Conservation (phyloP, 2,888 invertebrate species). For the Amiota communis region DNA sequence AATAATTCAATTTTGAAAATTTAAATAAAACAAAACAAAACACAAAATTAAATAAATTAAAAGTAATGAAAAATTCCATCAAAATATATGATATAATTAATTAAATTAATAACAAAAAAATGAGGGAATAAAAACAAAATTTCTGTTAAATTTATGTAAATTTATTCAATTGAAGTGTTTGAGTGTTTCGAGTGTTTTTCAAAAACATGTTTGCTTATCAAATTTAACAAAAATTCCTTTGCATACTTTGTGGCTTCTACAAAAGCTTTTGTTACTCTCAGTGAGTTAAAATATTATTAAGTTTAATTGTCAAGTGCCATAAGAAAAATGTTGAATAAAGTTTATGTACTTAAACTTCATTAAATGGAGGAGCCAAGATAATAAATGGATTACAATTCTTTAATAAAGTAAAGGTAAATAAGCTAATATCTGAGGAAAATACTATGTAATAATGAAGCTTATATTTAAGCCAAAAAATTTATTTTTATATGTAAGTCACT, state of each 20-base stretch:
- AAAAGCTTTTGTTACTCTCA: not conserved
- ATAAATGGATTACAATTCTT: conserved; percentile 5
- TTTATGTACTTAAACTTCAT: too few species aligned
- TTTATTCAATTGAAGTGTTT: conserved; percentile 12
- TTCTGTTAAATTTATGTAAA: not conserved
- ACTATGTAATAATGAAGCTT: too few species aligned
- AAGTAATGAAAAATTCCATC: not conserved
- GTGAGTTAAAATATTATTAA: not conserved
- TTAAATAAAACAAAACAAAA: not conserved
- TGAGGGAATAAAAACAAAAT: conserved; percentile 1
- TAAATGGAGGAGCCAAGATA: not conserved
- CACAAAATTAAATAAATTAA: conserved; percentile 17
- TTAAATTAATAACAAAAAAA: conserved; percentile 19
- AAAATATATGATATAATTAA: conserved; percentile 15
- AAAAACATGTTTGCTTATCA: conserved; percentile 24
- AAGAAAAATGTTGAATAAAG: too few species aligned
- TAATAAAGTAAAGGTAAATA: conserved; percentile 17
- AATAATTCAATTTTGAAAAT: conserved; percentile 12
- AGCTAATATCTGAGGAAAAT: not conserved
- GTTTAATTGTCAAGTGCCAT: not conserved
- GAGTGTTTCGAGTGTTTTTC: conserved; percentile 21
- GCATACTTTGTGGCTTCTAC: conserved; percentile 29
- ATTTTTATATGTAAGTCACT: not conserved
- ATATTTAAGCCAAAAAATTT: not conserved
- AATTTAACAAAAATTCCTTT: conserved; percentile 20